Evolutionary conservation across 2,797 vertebrate genomes (phyloP).

Genomic region (Xiphophorus birchmanni): DNA sequence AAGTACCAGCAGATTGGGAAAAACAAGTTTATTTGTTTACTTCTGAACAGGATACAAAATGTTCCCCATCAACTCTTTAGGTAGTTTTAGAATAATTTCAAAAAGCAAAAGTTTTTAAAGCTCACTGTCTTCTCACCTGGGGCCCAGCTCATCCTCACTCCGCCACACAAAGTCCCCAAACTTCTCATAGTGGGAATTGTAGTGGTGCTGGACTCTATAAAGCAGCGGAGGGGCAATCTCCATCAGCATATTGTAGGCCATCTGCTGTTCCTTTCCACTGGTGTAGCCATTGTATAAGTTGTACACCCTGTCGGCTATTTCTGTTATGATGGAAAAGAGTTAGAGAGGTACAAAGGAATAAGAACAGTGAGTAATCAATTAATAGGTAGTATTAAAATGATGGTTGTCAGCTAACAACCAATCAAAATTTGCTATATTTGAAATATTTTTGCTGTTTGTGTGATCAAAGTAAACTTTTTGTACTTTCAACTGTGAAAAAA

Average conservation of each 20-base stretch:
- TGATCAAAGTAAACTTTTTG: background rate
- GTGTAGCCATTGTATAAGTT: constrained; percentile 98
- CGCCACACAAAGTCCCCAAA: constrained; percentile 99
- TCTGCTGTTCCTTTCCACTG: constrained; percentile 98
- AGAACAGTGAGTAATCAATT: background rate
- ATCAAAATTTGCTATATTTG: background rate
- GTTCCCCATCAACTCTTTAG: constrained; percentile 7
- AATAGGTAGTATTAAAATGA: background rate
- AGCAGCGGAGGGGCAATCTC: constrained; percentile 93
- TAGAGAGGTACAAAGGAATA: background rate
- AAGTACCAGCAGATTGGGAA: constrained; percentile 16
- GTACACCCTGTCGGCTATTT: constrained; percentile 97
- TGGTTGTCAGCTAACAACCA: background rate
- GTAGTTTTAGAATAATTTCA: background rate
- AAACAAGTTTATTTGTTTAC: background rate
- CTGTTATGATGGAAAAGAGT: constrained; percentile 71
- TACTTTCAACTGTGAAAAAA: background rate
- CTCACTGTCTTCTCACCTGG: constrained; percentile 82
- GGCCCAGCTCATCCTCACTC: constrained; percentile 96
- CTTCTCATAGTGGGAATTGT: constrained; percentile 98
- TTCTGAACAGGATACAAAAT: constrained; percentile 23
- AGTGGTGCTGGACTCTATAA: constrained; percentile 95
- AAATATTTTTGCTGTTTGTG: background rate
- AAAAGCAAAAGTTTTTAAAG: constrained; percentile 12
- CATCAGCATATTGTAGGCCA: constrained; percentile 96